phyloP scores from a whole-genome alignment of 2,797 vertebrate genomes.

The Sebastes wilsoni region DNA sequence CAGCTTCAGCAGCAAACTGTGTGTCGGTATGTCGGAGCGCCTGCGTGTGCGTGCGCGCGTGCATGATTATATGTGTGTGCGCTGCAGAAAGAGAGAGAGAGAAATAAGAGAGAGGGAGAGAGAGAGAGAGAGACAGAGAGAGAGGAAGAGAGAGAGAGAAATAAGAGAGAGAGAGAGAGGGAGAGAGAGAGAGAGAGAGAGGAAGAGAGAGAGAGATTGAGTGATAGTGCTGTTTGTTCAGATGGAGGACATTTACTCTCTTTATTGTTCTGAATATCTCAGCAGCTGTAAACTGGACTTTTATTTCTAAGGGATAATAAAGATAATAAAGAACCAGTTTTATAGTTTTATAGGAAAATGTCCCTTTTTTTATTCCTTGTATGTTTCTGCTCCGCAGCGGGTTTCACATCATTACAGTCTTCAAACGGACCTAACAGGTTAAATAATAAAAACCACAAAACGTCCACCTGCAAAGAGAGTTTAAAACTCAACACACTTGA shows the following conservation, averaged over 20 bases:
- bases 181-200: background rate
- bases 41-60: slow-evolving; percentile 36
- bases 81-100: slow-evolving; percentile 20
- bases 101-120: background rate
- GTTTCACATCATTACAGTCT: background rate
- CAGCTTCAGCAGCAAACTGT: slow-evolving; percentile 19
- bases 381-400: background rate
- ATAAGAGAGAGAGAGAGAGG: background rate
- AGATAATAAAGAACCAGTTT: background rate
- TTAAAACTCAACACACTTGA: background rate
- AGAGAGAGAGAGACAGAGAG: background rate
- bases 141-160: background rate
- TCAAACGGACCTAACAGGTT: background rate
- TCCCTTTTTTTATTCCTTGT: background rate
- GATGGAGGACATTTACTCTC: slow-evolving; percentile 24
- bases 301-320: background rate
- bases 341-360: background rate
- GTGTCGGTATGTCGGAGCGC: slow-evolving; percentile 74
- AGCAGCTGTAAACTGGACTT: slow-evolving; percentile 17
- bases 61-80: slow-evolving; percentile 6
- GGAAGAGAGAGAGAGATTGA: background rate
- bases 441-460: background rate
- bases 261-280: slow-evolving; percentile 10
- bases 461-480: background rate
- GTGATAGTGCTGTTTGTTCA: slow-evolving; percentile 35